phyloP scores from a whole-genome alignment of 2,113 vertebrate genomes.

The Antennarius striatus region DNA sequence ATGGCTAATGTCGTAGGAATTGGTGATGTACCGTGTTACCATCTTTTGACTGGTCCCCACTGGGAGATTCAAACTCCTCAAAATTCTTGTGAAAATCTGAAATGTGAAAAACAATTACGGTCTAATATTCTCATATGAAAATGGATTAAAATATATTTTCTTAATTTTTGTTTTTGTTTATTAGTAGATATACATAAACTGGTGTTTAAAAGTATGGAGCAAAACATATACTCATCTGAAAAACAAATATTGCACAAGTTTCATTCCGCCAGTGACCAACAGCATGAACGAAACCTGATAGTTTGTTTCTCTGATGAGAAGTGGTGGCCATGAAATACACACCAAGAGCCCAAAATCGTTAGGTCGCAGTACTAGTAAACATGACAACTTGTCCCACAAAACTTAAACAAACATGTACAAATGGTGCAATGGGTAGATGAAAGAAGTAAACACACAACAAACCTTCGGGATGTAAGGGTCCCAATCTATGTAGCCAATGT shows the following conservation, averaged over 20 bases:
- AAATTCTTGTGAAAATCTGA: slow-evolving; percentile 95
- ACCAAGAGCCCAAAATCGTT: slow-evolving; percentile 8
- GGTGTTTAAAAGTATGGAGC: slow-evolving; percentile 7
- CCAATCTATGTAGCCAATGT: slow-evolving; percentile 98
- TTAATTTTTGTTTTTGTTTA: slow-evolving; percentile 8
- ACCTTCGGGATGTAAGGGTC: slow-evolving; percentile 98
- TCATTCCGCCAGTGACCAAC: slow-evolving; percentile 11
- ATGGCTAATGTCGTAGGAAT: slow-evolving; percentile 94
- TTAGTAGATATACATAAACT: not conserved
- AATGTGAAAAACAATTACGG: slow-evolving; percentile 19
- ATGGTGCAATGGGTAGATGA: not conserved
- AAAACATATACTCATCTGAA: slow-evolving; percentile 13
- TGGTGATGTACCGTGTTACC: slow-evolving; percentile 90
- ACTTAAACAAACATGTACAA: slow-evolving; percentile 32
- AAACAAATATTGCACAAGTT: slow-evolving; percentile 28
- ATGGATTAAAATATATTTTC: too few relatives aligned
- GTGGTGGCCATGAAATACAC: slow-evolving; percentile 39
- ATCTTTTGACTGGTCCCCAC: slow-evolving; percentile 96
- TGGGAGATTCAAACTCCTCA: slow-evolving; percentile 96
- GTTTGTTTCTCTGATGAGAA: slow-evolving; percentile 45
- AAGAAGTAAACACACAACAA: slow-evolving; percentile 35
- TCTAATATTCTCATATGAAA: not conserved
- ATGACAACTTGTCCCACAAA: slow-evolving; percentile 17
- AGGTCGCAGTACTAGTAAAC: slow-evolving; percentile 3
- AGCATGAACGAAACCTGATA: slow-evolving; percentile 58